Base-by-base conservation (phyloP, 53 echinoderm and acorn worm genomes). In the Zoroaster sp. region DNA sequence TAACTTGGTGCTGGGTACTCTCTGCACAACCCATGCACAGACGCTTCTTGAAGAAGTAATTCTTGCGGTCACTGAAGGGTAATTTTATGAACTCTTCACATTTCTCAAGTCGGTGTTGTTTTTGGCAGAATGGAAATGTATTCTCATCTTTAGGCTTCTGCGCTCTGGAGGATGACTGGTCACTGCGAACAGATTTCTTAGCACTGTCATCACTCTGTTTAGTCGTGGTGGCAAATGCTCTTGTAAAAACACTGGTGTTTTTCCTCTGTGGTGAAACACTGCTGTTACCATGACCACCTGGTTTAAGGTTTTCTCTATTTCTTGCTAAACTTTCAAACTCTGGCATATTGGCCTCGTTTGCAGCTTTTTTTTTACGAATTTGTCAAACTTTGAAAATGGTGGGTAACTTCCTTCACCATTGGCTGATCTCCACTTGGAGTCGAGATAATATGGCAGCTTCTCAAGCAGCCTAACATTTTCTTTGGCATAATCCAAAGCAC, bases 11-110 rank as follows among this genome's bases (percentile, higher is more conserved):
- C 4, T 4, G 12, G 33, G 43, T 45, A 12, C 1, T 31, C 4
- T 40, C 41, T 42, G 44, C 90, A 40, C 82, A 89, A 10, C 90
- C 90, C 41, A 89, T 80, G 74, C 90, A 89, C 2, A 89, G 63
- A 28, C 34, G 73, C 33, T 55, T 72, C 74, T 55, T 72, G 81
- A 81, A 89, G 31, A 89, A 81, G 73, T 81, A 89, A 81, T n/a
- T n/a, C n/a, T n/a, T n/a, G n/a, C n/a, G n/a, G n/a, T n/a, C n/a
- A n/a, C n/a, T n/a, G n/a, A n/a, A 73, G 33, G 72, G 40, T 63
- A 69, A 73, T 3, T 69, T 72, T 23, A 55, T n/a, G 52, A 90
- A 90, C 1, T 35, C 15, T 10, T 44, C 31, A 63, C 90, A 89
- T 7, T 55, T 65, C 42, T 89, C 90, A 28, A 73, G 52, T 14